Evolutionary conservation across 2,888 invertebrate genomes (phyloP), one percentile per base, ranked within the genome.

Genomic region (Philaethria dido): DNA sequence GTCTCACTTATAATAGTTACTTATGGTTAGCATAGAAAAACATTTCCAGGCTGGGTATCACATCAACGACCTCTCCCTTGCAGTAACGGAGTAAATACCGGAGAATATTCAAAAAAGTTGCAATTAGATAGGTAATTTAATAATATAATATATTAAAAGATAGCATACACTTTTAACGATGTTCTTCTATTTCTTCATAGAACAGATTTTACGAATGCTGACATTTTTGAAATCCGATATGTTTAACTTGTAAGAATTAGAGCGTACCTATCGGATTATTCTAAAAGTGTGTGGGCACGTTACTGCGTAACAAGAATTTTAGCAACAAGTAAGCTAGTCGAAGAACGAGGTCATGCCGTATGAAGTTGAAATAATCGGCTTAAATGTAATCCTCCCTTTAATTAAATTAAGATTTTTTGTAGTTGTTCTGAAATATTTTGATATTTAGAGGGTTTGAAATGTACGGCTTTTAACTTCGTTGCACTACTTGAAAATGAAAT

Each of bases 301-400:
- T 42, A 60, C 18, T 52, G 14, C 11, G 47, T 48, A 14, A 45
- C 33, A 48, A 57, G 22, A 64, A 55, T 57, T 66, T 64, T 44
- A 66, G 48, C 60, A 64, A 11, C 55, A 69, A 62, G 50, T 62
- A 57, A 61, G 60, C 39, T 52, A 52, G 50, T 61, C 45, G 45
- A 66, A 64, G 69, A 69, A 73, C 70, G 70, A 75, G 78, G 79
- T 75, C 74, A 72, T 60, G 73, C 74, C 75, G 75, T 76, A 60
- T 44, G 76, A 72, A 76, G 72, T 74, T 74, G 73, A 75, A 76
- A 76, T 78, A 80, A 80, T 77, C 75, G 76, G 74, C 74, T 77
- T 74, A 75, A 78, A 81, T 76, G 76, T 83, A 81, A 85, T 83
- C 80, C 78, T 75, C 79, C 71, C 73, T 68, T 75, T 78, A 80